Evolutionary conservation across 2,113 vertebrate genomes (phyloP).

Genomic region (Monopterus albus): DNA sequence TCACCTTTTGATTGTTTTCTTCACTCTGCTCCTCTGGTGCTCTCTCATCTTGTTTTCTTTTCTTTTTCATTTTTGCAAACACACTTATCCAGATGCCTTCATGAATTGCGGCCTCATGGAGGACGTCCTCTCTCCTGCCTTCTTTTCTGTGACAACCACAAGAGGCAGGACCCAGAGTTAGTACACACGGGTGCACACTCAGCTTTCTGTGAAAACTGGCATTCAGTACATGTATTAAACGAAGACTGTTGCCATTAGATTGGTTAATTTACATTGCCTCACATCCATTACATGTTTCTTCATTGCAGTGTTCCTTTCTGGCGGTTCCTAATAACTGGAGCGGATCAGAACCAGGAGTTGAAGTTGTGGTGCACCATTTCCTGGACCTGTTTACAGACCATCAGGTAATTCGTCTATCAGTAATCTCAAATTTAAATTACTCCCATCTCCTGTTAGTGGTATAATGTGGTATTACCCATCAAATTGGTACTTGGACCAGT

Average conservation of each 20-base stretch:
- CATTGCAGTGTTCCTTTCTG: slow-evolving; percentile 92
- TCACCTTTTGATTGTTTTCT: background rate
- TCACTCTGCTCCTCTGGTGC: background rate
- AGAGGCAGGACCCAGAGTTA: slow-evolving; percentile 98
- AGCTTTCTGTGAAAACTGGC: background rate
- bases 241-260: background rate
- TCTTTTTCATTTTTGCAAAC: background rate
- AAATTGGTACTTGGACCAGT: background rate
- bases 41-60: background rate
- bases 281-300: background rate
- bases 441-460: background rate
- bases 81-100: slow-evolving; percentile 87
- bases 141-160: slow-evolving; percentile 98
- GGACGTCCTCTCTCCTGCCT: slow-evolving; percentile 94
- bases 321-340: slow-evolving; percentile 97
- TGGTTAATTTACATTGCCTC: background rate
- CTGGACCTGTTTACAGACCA: slow-evolving; percentile 96
- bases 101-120: slow-evolving; percentile 94
- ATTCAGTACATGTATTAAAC: background rate
- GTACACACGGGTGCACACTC: slow-evolving; percentile 59
- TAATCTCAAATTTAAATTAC: background rate
- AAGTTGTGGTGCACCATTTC: slow-evolving; percentile 99
- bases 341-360: slow-evolving; percentile 95
- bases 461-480: too few species aligned
- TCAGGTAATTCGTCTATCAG: slow-evolving; percentile 80